Percentiles rank a stretch among this genome's conserved stretches.
Conservation (phyloP, 2,888 invertebrate genomes). For the Apodemia zela region DNA sequence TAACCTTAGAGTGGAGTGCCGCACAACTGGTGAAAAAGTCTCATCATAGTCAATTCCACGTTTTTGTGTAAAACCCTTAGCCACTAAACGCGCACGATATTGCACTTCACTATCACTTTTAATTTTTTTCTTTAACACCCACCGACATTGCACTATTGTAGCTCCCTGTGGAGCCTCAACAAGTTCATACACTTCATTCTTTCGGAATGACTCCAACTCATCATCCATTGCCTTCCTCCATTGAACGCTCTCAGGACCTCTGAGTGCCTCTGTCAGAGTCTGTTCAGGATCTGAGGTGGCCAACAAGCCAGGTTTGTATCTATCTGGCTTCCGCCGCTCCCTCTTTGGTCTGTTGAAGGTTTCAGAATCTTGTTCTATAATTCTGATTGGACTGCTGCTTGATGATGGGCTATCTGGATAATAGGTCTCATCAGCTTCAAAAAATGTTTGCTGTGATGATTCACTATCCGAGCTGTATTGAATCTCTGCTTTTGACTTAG, state of each 20-base stretch:
- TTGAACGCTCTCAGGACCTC: not conserved
- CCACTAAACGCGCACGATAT: constrained; percentile 25
- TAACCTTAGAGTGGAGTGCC: constrained; percentile 19
- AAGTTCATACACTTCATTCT: constrained; percentile 22
- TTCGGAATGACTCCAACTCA: constrained; percentile 18
- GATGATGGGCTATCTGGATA: constrained; percentile 8
- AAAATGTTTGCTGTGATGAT: constrained; percentile 1
- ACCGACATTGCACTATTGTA: constrained; percentile 25
- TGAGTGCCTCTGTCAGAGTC: not conserved
- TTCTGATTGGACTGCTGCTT: not conserved
- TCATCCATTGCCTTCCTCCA: constrained; percentile 22
- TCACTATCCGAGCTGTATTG: not conserved
- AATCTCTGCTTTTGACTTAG: not conserved
- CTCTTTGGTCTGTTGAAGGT: not conserved
- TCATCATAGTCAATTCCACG: constrained; percentile 19
- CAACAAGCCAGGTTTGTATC: not conserved
- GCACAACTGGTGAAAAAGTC: constrained; percentile 20
- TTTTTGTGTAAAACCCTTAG: constrained; percentile 25
- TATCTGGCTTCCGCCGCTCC: not conserved
- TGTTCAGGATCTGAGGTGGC: not conserved
- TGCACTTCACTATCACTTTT: constrained; percentile 22
- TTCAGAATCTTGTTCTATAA: not conserved
- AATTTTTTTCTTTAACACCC: constrained; percentile 22
- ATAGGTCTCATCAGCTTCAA: constrained; percentile 2
- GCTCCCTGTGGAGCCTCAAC: constrained; percentile 19